Evolutionary conservation across 2,797 vertebrate species (phyloP), one percentile per base, ranked within the genome.

Genomic region (Parotocinclus haroldoi): DNA sequence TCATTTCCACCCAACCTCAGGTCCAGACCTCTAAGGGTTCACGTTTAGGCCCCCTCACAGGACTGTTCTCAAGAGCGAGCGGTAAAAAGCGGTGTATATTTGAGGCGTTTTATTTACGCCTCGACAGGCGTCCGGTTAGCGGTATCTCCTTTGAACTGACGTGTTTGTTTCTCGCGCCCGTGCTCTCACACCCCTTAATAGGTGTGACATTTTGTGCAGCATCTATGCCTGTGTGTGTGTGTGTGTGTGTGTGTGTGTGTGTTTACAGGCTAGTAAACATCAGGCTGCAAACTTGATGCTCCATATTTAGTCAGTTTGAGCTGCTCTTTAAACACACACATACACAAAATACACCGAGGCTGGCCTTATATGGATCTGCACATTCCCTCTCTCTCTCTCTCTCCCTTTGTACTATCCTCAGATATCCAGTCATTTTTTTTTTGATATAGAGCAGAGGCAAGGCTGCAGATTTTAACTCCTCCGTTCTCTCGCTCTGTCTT

Each of bases 271-370:
- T 61, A 70, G 79, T 84, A 84, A 85, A 84, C 78, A 80, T 46
- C 7, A 53, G 14, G 5, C 19, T 36, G 12, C 14, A 45, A 44
- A 53, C 7, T 54, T 53, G 75, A 78, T 90, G 91, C 86, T 94
- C 96, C 96, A 95, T 99, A 98, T 99, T 98, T 98, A 98, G 96
- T 91, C 93, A 91, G 91, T 73, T 55, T 85, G 83, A 79, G 82
- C 83, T 75, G 81, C 87, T 87, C 89, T 89, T 88, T 76, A 87
- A 77, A 80, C 89, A 90, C 91, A 52, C 39, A 62, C 59, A 63
- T 11, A 79, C 89, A 90, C 91, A 91, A 92, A 93, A 94, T 89
- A 86, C 86, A 76, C 84, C 81, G 64, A 91, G 86, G 76, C 83
- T 86, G 76, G 84, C 90, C 91, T 90, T 92, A 90, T 92, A 92